Evolutionary conservation across 2,797 vertebrate species (phyloP).

Genomic region (Melanotaenia nigrans): DNA sequence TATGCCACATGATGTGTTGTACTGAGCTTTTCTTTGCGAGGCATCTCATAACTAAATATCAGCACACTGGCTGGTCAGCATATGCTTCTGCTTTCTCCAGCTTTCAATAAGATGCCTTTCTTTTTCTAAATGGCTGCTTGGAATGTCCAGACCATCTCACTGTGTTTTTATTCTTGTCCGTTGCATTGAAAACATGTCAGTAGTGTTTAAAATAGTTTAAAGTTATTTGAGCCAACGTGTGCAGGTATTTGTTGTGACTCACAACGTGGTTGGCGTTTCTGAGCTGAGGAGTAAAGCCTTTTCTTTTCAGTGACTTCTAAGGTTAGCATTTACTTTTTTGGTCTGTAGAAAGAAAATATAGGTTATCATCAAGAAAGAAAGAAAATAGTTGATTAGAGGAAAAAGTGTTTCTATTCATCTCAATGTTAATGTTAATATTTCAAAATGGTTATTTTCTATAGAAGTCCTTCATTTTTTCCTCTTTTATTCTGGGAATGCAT

Average conservation of each 20-base stretch:
- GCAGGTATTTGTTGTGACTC: slow-evolving; percentile 73
- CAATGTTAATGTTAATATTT: slow-evolving; percentile 60
- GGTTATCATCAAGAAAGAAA: slow-evolving; percentile 45
- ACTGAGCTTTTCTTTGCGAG: slow-evolving; percentile 54
- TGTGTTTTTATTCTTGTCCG: slow-evolving; percentile 44
- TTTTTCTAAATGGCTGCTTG: neutral
- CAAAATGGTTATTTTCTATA: slow-evolving; percentile 59
- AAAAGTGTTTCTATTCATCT: slow-evolving; percentile 65
- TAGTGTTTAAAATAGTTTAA: slow-evolving; percentile 64
- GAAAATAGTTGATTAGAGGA: slow-evolving; percentile 52
- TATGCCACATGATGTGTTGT: slow-evolving; percentile 41
- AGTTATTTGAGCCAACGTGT: slow-evolving; percentile 65
- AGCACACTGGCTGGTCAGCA: slow-evolving; percentile 59
- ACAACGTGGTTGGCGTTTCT: slow-evolving; percentile 63
- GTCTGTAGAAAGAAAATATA: slow-evolving; percentile 65
- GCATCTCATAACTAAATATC: slow-evolving; percentile 66
- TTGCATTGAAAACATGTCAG: slow-evolving; percentile 65
- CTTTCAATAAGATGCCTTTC: slow-evolving; percentile 46
- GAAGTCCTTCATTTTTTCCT: slow-evolving; percentile 37
- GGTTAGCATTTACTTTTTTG: neutral
- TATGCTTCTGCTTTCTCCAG: slow-evolving; percentile 68
- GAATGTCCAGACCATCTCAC: slow-evolving; percentile 42
- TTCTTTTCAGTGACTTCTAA: slow-evolving; percentile 66
- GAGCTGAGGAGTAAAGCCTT: slow-evolving; percentile 38
- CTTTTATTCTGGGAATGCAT: slow-evolving; percentile 48